Percentiles rank a stretch among this genome's conserved stretches.
These are phyloP conservation scores for Pseudonaja textilis DNA, from an alignment of 2,113 vertebrate species.

Conservation along the genomic window DNA sequence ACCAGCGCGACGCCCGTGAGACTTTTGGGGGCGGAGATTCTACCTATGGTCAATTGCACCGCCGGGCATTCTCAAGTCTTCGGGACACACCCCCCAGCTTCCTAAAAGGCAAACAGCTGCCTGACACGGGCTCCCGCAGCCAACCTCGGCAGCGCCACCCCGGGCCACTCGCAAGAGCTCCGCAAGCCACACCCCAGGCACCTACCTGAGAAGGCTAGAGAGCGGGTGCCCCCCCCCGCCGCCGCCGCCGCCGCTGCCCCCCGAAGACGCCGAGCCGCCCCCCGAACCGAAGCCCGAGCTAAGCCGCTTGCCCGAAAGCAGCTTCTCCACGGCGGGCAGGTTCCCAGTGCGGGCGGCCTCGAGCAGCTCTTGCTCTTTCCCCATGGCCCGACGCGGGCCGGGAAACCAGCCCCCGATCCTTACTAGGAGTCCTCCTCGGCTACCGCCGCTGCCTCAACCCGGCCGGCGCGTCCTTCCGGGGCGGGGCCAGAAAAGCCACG, in stretches of 20 bases:
- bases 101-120: not conserved
- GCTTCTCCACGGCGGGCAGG: conserved; percentile 91
- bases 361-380: conserved; percentile 96
- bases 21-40: not conserved
- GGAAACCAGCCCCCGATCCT: conserved; percentile 34
- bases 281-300: conserved; percentile 74
- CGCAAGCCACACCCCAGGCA: conserved; percentile 12
- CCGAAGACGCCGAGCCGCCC: conserved; percentile 55
- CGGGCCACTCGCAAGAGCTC: not conserved
- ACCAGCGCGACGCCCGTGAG: not conserved
- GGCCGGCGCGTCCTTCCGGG: conserved; percentile 48
- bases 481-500: not conserved
- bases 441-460: conserved; percentile 39
- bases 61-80: not conserved
- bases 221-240: conserved; percentile 77
- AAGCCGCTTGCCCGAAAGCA: conserved; percentile 88
- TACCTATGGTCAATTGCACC: not conserved
- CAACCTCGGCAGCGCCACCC: not conserved
- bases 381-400: conserved; percentile 74
- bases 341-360: conserved; percentile 95
- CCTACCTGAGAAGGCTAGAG: conserved; percentile 91
- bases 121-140: not conserved
- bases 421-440: conserved; percentile 31
- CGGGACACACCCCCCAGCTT: not conserved
- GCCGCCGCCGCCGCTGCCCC: conserved; percentile 61